Base-by-base conservation (phyloP, 1,140 invertebrate species). In the Thaumetopoea pityocampa region DNA sequence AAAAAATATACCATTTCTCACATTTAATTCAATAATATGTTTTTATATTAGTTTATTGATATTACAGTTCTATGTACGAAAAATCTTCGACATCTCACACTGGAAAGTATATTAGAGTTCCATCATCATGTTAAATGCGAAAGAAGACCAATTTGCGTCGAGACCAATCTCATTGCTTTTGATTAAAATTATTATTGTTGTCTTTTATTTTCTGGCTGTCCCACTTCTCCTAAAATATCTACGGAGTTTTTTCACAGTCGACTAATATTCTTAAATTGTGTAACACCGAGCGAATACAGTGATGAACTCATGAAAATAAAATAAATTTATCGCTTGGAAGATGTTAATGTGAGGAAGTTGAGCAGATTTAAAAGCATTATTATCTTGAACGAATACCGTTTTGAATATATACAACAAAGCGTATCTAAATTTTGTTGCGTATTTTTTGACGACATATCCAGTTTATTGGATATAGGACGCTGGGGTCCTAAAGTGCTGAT, bases 171-270 rank as follows among this genome's bases (percentile, higher is more conserved):
- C 69, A 77, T 73, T 77, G 69, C 67, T 77, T 77, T 71, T 73
- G 72, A 77, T 77, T 77, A 77, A 73, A 71, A 77, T 77, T 73
- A 73, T 73, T 69, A 71, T 77, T 66, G 65, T 67, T 55, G 51
- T 29, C 45, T 54, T 64, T 64, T 57, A 60, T 54, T 65, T 40
- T 33, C 33, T 24, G 45, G 28, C 22, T 37, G 41, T 40, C 43
- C 41, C 43, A 45, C 24, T 14, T n/a, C 12, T 27, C 16, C 8
- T 8, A 11, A 35, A 22, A 44, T 29, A 28, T 28, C 32, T 44
- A 29, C 23, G 28, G 15, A 10, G 23, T 28, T 34, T 15, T 23
- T 16, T n/a, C n/a, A n/a, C 16, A 26, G 24, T 12, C 34, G 9
- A 20, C 35, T 47, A 34, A 47, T 33, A 40, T 40, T 29, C 27